These are phyloP conservation scores for Nannobrachium achirus DNA, from an alignment of 2,113 vertebrate species.

Conservation along the genomic window DNA sequence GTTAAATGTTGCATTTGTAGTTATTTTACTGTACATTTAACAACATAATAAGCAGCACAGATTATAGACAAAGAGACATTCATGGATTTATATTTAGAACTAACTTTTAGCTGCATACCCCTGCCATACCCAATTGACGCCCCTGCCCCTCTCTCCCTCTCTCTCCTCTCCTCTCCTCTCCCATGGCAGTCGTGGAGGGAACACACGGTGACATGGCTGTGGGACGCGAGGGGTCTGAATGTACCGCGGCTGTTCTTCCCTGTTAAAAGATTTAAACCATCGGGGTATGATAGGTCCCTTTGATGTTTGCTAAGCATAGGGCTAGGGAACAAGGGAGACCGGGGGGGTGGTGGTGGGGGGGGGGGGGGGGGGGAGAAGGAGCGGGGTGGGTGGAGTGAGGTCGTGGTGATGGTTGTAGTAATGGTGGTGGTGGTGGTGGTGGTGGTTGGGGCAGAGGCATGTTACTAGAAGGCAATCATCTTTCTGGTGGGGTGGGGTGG, in stretches of 20 bases:
- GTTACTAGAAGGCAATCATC: constrained; percentile 94
- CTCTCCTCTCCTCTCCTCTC: constrained; percentile 84
- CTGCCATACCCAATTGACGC: constrained; percentile 5
- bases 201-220: constrained; percentile 92
- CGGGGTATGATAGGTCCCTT: constrained; percentile 96
- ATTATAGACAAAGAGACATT: too few relatives aligned
- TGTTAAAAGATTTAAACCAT: constrained; percentile 99
- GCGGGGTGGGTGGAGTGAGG: constrained; percentile 78
- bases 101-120: too few relatives aligned
- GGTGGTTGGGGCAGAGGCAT: constrained; percentile 85
- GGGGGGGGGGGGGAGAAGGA: constrained; percentile 72
- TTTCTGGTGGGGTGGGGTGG: constrained; percentile 85
- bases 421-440: constrained; percentile 56
- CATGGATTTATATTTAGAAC: too few relatives aligned
- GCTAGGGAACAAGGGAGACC: constrained; percentile 89
- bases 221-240: constrained; percentile 93
- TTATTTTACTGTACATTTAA: too few relatives aligned
- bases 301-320: constrained; percentile 98
- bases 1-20: too few relatives aligned
- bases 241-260: constrained; percentile 98
- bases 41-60: too few relatives aligned
- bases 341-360: constrained; percentile 74
- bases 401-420: constrained; percentile 70
- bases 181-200: constrained; percentile 93
- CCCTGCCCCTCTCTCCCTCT: too few relatives aligned